Evolutionary conservation across 2,888 invertebrate species (phyloP).

Genomic region (Schrankia costaestrigalis): DNA sequence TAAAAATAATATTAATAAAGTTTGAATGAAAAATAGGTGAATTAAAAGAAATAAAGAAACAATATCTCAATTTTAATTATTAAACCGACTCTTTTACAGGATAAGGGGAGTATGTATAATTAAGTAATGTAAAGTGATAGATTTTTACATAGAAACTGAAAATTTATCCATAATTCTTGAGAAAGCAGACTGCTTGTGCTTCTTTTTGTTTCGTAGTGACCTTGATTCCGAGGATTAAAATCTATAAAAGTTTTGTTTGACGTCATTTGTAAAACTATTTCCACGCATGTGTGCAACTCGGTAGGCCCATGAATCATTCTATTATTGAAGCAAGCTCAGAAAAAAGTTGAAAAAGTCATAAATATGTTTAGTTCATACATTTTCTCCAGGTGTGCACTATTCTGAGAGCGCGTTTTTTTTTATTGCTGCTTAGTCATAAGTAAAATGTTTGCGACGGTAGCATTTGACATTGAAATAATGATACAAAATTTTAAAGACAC

Average conservation of each 20-base stretch:
- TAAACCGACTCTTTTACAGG: no score
- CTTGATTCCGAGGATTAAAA: slow-evolving; percentile 45
- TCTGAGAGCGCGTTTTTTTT: slow-evolving; percentile 25
- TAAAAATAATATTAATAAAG: no score
- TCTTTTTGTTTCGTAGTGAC: slow-evolving; percentile 34
- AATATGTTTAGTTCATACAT: slow-evolving; percentile 45
- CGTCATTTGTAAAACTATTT: slow-evolving; percentile 67
- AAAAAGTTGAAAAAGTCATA: slow-evolving; percentile 55
- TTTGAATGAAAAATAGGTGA: no score
- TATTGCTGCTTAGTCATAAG: slow-evolving; percentile 23
- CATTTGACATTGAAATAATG: slow-evolving; percentile 50
- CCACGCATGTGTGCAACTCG: slow-evolving; percentile 45
- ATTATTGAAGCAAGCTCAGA: slow-evolving; percentile 55
- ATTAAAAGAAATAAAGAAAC: no score
- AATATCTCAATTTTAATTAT: no score
- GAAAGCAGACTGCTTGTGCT: slow-evolving; percentile 19
- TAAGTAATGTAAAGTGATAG: no score
- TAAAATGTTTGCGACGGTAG: slow-evolving; percentile 44
- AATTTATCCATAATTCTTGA: no score
- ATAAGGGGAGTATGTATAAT: no score
- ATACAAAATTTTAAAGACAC: slow-evolving; percentile 42
- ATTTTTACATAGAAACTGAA: no score
- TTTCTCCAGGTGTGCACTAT: slow-evolving; percentile 44
- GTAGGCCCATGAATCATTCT: slow-evolving; percentile 67
- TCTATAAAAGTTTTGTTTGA: slow-evolving; percentile 58